Evolutionary conservation across 2,888 invertebrate genomes (phyloP), one percentile per base, ranked within the genome.

Genomic region (Lingula anatina): DNA sequence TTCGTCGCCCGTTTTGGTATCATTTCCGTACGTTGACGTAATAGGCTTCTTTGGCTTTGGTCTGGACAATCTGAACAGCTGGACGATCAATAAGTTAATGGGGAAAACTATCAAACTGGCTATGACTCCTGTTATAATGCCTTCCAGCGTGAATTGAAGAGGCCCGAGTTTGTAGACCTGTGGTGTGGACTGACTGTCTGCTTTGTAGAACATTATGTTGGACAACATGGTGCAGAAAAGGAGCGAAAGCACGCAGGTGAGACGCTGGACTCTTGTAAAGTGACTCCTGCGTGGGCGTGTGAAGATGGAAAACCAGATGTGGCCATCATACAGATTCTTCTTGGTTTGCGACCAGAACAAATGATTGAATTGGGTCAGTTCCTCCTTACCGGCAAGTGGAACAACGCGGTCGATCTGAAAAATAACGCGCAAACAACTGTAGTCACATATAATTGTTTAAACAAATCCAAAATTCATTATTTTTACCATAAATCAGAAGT

Each of bases 191-290:
- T 12, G 15, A 31, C 9, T 12, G 31, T 31, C 31, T 9, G 21
- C 27, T 15, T 37, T 41, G 44, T 54, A 56, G 46, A 54, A 78
- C 68, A 77, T 68, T 28, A 76, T 74, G 51, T 70, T 73, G 26
- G 66, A 68, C 46, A 77, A 54, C 76, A 78, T 77, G 24, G 72
- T 66, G 12, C 70, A 58, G 51, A 70, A 73, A 7, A 77, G 60
- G 48, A 77, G 55, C 15, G 71, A 59, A 46, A 77, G 62, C 50
- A 71, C 73, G 42, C 68, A 66, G 5, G 69, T 67, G 5, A 75
- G 63, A 4, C 77, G 59, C 46, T 57, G 57, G 5, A 62, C 62
- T 15, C 77, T 55, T 2, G 73, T 74, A 57, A 73, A 76, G 12
- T 38, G 43, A 27, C 53, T 53, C 23, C 53, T 51, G 5, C 50